Conservation (phyloP, 2,113 vertebrate genomes). For the Corythornis vintsioides region DNA sequence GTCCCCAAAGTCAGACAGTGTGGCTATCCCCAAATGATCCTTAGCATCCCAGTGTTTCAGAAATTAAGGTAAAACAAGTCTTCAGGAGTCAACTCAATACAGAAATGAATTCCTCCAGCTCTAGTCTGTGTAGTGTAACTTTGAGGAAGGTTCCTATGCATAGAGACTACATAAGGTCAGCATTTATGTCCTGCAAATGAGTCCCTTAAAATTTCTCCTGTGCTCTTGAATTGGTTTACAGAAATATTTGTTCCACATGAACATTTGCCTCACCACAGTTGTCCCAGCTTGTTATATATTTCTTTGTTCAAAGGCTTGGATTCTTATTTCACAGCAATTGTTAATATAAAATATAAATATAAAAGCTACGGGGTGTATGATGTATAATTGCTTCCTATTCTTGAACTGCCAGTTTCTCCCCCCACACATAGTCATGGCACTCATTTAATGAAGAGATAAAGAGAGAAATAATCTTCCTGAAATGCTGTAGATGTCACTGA, state of each 20-base stretch:
- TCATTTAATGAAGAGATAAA: not conserved
- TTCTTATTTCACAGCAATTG: slow-evolving; percentile 38
- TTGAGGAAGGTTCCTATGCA: not conserved
- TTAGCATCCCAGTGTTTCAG: not conserved
- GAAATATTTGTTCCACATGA: slow-evolving; percentile 68
- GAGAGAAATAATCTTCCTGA: not conserved
- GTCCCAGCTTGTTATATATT: slow-evolving; percentile 59
- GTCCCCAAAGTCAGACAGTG: not conserved
- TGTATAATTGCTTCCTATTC: slow-evolving; percentile 36
- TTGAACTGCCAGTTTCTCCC: slow-evolving; percentile 3
- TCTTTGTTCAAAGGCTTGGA: slow-evolving; percentile 65
- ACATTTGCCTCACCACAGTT: slow-evolving; percentile 64
- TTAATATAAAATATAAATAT: slow-evolving; percentile 55
- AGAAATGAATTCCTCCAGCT: not conserved
- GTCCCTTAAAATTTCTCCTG: slow-evolving; percentile 51
- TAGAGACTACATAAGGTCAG: slow-evolving; percentile 49
- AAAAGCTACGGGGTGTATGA: slow-evolving; percentile 35
- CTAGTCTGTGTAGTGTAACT: not conserved
- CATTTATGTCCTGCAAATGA: slow-evolving; percentile 50
- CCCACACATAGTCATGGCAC: not conserved
- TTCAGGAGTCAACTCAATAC: not conserved
- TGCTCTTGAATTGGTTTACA: slow-evolving; percentile 55
- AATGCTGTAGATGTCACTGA: not conserved
- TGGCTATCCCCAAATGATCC: not conserved
- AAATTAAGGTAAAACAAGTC: not conserved